Percentiles rank a stretch among this genome's conserved stretches.
phyloP scores from a whole-genome alignment of 2,797 vertebrate species.

The Cynopterus sphinx region DNA sequence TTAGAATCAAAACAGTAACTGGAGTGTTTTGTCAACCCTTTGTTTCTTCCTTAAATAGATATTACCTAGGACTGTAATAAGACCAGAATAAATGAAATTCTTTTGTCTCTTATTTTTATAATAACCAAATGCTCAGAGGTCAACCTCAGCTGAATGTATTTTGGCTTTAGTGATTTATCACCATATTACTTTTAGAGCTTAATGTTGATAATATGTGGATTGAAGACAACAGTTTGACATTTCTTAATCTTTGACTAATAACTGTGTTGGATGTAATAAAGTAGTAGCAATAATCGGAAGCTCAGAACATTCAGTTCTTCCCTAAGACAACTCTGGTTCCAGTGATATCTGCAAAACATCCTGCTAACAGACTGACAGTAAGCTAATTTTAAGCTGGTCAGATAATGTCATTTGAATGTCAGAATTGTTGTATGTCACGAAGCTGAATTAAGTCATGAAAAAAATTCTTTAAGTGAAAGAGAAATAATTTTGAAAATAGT shows the following conservation, averaged over 20 bases:
- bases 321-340: background rate
- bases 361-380: background rate
- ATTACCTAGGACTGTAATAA: background rate
- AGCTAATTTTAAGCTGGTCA: slow-evolving; percentile 7
- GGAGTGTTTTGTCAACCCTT: background rate
- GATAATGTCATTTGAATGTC: slow-evolving; percentile 26
- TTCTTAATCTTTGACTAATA: slow-evolving; percentile 39
- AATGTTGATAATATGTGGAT: background rate
- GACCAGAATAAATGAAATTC: background rate
- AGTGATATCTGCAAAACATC: slow-evolving; percentile 1
- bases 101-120: background rate
- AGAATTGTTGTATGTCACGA: slow-evolving; percentile 3
- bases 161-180: slow-evolving; percentile 6
- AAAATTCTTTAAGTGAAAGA: slow-evolving; percentile 14
- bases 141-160: background rate
- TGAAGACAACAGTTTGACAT: background rate
- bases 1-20: background rate
- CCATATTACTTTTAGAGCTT: slow-evolving; percentile 8
- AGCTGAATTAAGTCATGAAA: slow-evolving; percentile 5
- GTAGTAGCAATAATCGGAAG: background rate
- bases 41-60: background rate
- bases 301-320: background rate
- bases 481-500: background rate
- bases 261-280: slow-evolving; percentile 12
- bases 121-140: background rate